These are phyloP conservation scores for Ophion costatus DNA, from an alignment of 2,888 invertebrate species.

Conservation along the genomic window DNA sequence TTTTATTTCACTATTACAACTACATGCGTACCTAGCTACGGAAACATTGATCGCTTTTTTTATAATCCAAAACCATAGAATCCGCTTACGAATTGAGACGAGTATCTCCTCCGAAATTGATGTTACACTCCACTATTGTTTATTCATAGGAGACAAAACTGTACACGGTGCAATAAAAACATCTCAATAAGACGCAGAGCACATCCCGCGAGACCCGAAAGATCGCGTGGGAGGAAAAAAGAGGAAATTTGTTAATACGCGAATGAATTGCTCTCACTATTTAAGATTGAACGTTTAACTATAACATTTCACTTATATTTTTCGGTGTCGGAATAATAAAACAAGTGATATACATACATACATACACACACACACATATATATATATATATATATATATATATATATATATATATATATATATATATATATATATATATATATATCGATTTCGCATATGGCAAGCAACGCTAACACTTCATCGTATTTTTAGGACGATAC, in stretches of 20 bases:
- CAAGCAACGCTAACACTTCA: slow-evolving; percentile 45
- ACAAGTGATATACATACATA: slow-evolving; percentile 16
- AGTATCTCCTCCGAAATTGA: background rate
- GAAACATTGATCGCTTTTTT: background rate
- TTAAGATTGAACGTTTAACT: slow-evolving; percentile 29
- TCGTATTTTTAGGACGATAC: slow-evolving; percentile 35
- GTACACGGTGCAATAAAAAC: slow-evolving; percentile 24
- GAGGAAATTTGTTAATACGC: slow-evolving; percentile 1
- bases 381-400: background rate
- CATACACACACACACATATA: no score
- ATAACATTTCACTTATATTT: slow-evolving; percentile 45
- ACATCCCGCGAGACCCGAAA: slow-evolving; percentile 16
- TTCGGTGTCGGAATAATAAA: slow-evolving; percentile 28
- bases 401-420: slow-evolving; percentile 37
- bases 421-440: background rate
- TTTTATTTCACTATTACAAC: no score
- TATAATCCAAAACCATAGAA: no score
- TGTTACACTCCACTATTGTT: slow-evolving; percentile 9
- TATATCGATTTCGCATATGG: slow-evolving; percentile 48
- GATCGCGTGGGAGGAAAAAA: slow-evolving; percentile 17
- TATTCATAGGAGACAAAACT: slow-evolving; percentile 39
- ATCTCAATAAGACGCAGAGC: slow-evolving; percentile 6
- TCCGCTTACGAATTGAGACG: background rate
- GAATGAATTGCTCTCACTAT: slow-evolving; percentile 23
- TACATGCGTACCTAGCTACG: no score